phyloP scores from a whole-genome alignment of 2,113 vertebrate species.

The Puffinus mauretanicus region DNA sequence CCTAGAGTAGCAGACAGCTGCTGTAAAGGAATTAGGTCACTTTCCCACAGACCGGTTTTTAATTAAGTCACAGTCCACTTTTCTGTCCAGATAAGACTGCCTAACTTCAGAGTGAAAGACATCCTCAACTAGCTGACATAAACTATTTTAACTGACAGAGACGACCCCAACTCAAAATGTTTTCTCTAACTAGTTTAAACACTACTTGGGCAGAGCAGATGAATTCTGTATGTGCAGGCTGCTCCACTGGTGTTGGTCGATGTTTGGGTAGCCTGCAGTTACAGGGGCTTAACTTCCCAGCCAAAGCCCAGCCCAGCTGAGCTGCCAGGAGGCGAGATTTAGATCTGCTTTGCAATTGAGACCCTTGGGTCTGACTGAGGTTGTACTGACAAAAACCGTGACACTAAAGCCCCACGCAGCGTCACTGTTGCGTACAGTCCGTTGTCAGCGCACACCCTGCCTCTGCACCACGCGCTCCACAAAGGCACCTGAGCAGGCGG shows the following conservation, averaged over 20 bases:
- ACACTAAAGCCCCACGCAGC: neutral
- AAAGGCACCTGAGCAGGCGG: accelerated
- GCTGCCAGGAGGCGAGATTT: neutral
- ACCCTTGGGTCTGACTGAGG: neutral
- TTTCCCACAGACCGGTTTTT: neutral
- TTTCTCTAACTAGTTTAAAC: neutral
- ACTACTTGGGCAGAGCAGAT: neutral
- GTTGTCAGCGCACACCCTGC: neutral
- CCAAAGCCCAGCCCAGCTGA: neutral
- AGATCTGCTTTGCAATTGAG: neutral
- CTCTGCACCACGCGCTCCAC: neutral
- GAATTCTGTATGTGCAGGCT: neutral
- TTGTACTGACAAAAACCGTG: neutral
- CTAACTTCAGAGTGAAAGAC: neutral
- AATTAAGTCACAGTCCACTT: neutral
- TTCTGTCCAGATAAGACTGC: neutral
- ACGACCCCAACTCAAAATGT: neutral
- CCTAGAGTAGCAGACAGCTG: neutral
- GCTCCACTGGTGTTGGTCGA: neutral
- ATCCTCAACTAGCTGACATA: neutral
- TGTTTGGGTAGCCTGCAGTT: neutral
- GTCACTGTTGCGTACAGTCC: accelerated
- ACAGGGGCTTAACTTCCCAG: neutral
- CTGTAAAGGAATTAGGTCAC: neutral
- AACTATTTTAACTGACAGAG: neutral